These are phyloP conservation scores for Macquaria ambigua DNA, from an alignment of 2,113 vertebrate species.

Conservation along the genomic window DNA sequence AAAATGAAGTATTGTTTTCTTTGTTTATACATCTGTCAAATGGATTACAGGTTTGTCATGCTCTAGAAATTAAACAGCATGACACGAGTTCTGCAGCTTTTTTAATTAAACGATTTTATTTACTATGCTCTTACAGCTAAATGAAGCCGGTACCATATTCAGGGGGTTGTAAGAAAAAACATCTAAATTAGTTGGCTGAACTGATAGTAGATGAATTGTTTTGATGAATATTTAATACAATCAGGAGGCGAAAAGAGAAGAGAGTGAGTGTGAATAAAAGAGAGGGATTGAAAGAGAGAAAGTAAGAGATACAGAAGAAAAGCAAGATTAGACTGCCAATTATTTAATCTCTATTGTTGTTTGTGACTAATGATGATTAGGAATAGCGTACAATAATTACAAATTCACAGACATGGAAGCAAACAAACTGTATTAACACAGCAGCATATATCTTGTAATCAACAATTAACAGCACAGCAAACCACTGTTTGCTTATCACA, in stretches of 20 bases:
- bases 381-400: conserved; percentile 70
- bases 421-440: conserved; percentile 72
- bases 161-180: conserved; percentile 35
- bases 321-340: conserved; percentile 59
- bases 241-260: conserved; percentile 31
- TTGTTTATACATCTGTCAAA: background rate
- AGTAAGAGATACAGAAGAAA: conserved; percentile 47
- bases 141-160: conserved; percentile 21
- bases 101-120: conserved; percentile 43
- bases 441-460: conserved; percentile 74
- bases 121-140: conserved; percentile 25
- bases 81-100: conserved; percentile 27
- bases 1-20: background rate
- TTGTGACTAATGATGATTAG: conserved; percentile 76
- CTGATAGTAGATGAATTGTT: conserved; percentile 33
- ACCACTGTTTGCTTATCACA: conserved; percentile 72
- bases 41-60: background rate
- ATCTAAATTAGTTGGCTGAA: conserved; percentile 43
- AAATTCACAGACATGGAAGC: conserved; percentile 68
- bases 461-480: conserved; percentile 76
- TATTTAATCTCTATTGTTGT: conserved; percentile 72
- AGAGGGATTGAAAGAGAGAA: conserved; percentile 17
- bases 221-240: conserved; percentile 50
- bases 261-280: conserved; percentile 9
- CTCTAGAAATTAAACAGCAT: background rate